Conservation (phyloP, 2,113 vertebrate species). For the Chloropsis hardwickii region DNA sequence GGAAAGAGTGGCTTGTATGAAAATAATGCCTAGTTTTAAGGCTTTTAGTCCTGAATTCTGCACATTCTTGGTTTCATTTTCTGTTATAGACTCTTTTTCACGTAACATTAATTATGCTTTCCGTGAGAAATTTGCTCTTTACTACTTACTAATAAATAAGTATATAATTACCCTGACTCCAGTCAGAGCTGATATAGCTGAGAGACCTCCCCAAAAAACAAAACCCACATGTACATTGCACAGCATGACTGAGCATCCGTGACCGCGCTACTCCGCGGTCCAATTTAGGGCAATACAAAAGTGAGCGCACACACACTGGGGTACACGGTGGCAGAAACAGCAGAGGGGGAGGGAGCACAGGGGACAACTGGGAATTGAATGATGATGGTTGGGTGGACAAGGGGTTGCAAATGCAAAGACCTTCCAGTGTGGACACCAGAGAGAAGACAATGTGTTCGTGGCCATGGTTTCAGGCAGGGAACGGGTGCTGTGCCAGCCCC, state of each 20-base stretch:
- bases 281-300: neutral
- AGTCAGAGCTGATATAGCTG: neutral
- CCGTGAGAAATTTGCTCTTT: neutral
- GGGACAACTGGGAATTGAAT: neutral
- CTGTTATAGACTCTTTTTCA: neutral
- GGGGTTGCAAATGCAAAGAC: neutral
- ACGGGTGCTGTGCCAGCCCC: neutral
- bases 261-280: neutral
- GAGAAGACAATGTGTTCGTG: accelerated
- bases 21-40: neutral
- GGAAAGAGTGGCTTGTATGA: neutral
- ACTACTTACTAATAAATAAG: constrained; percentile 8
- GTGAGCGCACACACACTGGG: neutral
- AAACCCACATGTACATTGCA: neutral
- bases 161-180: neutral
- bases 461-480: neutral
- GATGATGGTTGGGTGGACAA: neutral
- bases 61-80: neutral
- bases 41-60: neutral
- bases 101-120: neutral
- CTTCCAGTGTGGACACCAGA: neutral
- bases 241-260: neutral
- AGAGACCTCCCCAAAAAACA: neutral
- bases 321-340: accelerated
- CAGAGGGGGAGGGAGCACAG: neutral